phyloP scores from a whole-genome alignment of 1,140 invertebrate species.

The Nebria ingens region DNA sequence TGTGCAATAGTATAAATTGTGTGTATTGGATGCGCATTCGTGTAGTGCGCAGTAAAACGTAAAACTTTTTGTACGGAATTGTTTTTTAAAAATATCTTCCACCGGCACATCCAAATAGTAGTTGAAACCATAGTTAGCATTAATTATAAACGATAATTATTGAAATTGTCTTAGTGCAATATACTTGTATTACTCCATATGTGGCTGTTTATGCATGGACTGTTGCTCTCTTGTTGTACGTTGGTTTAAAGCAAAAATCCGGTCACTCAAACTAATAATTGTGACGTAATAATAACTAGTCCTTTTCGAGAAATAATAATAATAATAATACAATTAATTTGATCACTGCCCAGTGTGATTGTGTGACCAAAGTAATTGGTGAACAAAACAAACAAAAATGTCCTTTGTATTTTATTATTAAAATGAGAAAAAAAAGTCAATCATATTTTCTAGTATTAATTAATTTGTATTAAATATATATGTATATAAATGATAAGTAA shows the following conservation, averaged over 20 bases:
- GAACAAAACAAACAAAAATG: background rate
- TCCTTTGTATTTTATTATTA: background rate
- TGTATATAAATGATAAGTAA: background rate
- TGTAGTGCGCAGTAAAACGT: too few species aligned
- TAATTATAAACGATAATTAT: too few species aligned
- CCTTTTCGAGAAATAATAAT: slow-evolving; percentile 3
- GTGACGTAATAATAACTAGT: background rate
- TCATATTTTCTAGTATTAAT: slow-evolving; percentile 10
- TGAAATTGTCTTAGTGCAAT: too few species aligned
- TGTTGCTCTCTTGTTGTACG: background rate
- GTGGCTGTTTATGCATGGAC: background rate
- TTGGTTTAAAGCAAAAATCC: background rate
- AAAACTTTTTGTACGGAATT: too few species aligned
- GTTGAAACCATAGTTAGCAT: too few species aligned
- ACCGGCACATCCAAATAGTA: too few species aligned
- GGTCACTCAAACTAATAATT: background rate
- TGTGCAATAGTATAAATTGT: too few species aligned
- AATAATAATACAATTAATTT: too few species aligned
- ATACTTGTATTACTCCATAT: slow-evolving; percentile 3
- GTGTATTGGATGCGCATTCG: too few species aligned
- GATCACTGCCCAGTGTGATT: slow-evolving; percentile 8
- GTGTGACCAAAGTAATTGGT: too few species aligned
- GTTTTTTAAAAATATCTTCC: too few species aligned
- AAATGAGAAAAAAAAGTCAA: background rate
- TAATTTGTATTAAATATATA: slow-evolving; percentile 4